Evolutionary conservation across 2,113 vertebrate genomes (phyloP).

Genomic region (Ceyx melanurus): DNA sequence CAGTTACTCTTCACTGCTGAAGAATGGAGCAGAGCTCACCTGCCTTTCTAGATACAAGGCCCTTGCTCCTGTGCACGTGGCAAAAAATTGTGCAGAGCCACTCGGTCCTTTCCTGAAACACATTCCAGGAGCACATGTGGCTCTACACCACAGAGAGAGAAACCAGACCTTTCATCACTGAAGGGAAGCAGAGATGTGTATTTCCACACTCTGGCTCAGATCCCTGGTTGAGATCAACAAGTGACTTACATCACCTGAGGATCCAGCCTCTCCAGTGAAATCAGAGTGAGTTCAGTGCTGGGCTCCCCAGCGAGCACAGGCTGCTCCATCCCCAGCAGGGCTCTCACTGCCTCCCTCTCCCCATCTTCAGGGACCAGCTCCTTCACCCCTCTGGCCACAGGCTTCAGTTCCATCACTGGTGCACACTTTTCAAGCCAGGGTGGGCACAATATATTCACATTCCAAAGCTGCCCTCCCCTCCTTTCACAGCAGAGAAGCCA

Average conservation of each 20-base stretch:
- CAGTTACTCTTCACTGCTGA: not conserved
- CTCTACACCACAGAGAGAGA: constrained; percentile 16
- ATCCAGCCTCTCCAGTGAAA: constrained; percentile 15
- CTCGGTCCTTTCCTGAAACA: not conserved
- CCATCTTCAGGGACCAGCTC: not conserved
- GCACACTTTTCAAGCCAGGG: not conserved
- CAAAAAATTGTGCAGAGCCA: not conserved
- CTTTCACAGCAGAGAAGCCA: not conserved
- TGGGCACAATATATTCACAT: not conserved
- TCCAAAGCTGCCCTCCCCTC: not conserved
- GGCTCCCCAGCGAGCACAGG: not conserved
- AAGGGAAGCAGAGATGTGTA: not conserved
- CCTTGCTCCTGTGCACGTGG: not conserved
- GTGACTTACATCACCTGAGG: not conserved
- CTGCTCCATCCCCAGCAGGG: accelerated
- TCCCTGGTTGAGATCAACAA: constrained; percentile 11
- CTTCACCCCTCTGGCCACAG: not conserved
- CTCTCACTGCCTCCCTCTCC: not conserved
- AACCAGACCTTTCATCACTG: not conserved
- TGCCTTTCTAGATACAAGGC: not conserved
- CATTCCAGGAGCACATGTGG: constrained; percentile 1
- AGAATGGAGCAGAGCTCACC: not conserved
- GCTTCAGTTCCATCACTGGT: not conserved
- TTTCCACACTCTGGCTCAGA: constrained; percentile 16
- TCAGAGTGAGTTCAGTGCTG: not conserved